Percentiles rank a stretch among this genome's conserved stretches.
Evolutionary conservation across 2,888 invertebrate species (phyloP).

Genomic region (Eupithecia insigniata): DNA sequence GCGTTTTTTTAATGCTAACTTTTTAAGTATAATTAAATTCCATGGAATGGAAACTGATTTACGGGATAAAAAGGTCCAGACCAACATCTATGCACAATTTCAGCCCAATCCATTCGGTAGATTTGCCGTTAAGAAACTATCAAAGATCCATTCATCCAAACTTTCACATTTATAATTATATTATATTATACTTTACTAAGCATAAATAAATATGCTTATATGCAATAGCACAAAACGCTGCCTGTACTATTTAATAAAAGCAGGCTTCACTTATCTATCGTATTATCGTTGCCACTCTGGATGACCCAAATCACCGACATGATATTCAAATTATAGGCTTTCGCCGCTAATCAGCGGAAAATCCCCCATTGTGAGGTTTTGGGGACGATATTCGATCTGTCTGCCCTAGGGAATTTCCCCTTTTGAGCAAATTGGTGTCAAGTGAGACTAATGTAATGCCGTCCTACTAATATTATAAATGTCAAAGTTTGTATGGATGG

Average conservation of each 20-base stretch:
- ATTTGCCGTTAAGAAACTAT: too few species aligned
- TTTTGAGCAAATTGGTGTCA: slow-evolving; percentile 2
- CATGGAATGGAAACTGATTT: too few species aligned
- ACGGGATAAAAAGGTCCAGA: too few species aligned
- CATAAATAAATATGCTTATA: neutral
- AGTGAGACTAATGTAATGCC: neutral
- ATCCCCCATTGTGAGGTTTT: neutral
- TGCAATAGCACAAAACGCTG: slow-evolving; percentile 4
- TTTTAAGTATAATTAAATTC: too few species aligned
- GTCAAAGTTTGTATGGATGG: too few species aligned
- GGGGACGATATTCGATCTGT: neutral
- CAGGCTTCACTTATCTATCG: slow-evolving; percentile 28
- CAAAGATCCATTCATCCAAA: too few species aligned
- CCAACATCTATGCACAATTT: too few species aligned
- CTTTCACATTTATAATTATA: neutral
- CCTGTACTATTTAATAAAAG: slow-evolving; percentile 31
- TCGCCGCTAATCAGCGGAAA: slow-evolving; percentile 12
- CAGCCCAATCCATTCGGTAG: too few species aligned
- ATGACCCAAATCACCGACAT: slow-evolving; percentile 29
- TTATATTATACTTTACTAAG: neutral
- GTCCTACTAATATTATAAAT: too few species aligned
- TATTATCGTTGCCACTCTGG: slow-evolving; percentile 20
- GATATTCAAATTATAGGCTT: slow-evolving; percentile 33
- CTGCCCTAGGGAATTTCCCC: neutral
- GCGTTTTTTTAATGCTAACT: too few species aligned